A percentile compares a stretch with the other conserved stretches of the same genome.
Conservation (phyloP, 1,140 invertebrate species). For the Drosophila teissieri region DNA sequence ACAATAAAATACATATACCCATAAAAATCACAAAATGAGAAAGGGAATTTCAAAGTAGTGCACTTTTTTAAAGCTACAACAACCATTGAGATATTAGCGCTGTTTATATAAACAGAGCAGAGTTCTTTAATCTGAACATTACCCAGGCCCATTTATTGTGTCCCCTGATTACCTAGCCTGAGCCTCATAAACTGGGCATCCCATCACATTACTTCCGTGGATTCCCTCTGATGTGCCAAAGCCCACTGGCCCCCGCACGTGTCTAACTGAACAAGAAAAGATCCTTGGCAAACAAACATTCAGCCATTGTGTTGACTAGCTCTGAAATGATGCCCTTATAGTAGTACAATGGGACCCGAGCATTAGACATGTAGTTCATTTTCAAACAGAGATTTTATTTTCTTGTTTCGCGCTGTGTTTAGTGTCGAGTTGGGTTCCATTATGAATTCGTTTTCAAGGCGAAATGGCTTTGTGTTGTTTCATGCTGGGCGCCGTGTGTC, state of each 20-base stretch:
- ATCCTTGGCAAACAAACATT: slow-evolving; percentile 43
- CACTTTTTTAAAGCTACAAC: too few species aligned
- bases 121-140: neutral
- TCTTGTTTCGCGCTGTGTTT: slow-evolving; percentile 4
- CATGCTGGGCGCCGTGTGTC: slow-evolving; percentile 48
- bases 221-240: slow-evolving; percentile 12
- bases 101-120: too few species aligned
- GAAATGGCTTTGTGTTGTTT: slow-evolving; percentile 37
- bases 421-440: slow-evolving; percentile 34
- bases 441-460: slow-evolving; percentile 64
- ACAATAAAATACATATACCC: too few species aligned
- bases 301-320: slow-evolving; percentile 36
- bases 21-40: too few species aligned
- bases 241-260: slow-evolving; percentile 15
- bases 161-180: neutral
- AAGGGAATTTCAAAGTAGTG: too few species aligned
- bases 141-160: neutral
- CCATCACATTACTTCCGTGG: slow-evolving; percentile 12
- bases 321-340: slow-evolving; percentile 20
- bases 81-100: too few species aligned
- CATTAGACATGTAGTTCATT: slow-evolving; percentile 50
- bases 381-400: slow-evolving; percentile 36
- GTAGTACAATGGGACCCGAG: slow-evolving; percentile 16
- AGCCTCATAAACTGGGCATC: slow-evolving; percentile 9
- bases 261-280: slow-evolving; percentile 5